These are phyloP conservation scores for Sternarchorhynchus goeldii DNA, from an alignment of 2,797 vertebrate genomes.

Conservation along the genomic window DNA sequence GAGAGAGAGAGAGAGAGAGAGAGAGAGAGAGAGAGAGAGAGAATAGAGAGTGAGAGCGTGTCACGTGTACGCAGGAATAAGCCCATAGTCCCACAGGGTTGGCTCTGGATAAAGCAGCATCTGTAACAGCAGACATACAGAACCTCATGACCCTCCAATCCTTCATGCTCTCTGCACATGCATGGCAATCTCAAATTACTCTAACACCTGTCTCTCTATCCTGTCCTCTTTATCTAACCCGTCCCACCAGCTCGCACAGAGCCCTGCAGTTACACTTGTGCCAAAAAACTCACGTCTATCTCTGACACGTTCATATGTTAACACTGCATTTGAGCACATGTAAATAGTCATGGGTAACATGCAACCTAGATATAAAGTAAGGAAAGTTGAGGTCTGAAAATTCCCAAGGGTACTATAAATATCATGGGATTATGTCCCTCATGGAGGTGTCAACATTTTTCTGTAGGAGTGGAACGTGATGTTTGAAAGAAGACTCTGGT, in stretches of 20 bases:
- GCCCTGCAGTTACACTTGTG: slow-evolving; percentile 12
- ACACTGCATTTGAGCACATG: slow-evolving; percentile 9
- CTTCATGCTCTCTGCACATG: slow-evolving; percentile 59
- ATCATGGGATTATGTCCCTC: slow-evolving; percentile 35
- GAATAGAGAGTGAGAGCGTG: slow-evolving; percentile 53
- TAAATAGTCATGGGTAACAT: slow-evolving; percentile 20
- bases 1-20: slow-evolving; percentile 53
- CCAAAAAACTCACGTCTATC: slow-evolving; percentile 4
- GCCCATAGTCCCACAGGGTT: slow-evolving; percentile 58
- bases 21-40: slow-evolving; percentile 46
- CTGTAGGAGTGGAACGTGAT: slow-evolving; percentile 48
- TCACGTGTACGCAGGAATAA: slow-evolving; percentile 66
- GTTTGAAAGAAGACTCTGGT: slow-evolving; percentile 35
- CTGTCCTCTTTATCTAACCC: slow-evolving; percentile 26
- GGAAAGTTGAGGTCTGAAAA: slow-evolving; percentile 7
- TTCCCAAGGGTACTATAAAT: slow-evolving; percentile 39
- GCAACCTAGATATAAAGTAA: slow-evolving; percentile 24
- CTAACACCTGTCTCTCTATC: slow-evolving; percentile 60
- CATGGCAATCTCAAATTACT: slow-evolving; percentile 48
- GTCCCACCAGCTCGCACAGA: slow-evolving; percentile 14
- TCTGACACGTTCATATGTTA: background rate
- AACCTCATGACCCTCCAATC: slow-evolving; percentile 56
- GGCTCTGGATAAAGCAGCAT: slow-evolving; percentile 57
- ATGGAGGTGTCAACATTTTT: slow-evolving; percentile 44
- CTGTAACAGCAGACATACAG: slow-evolving; percentile 48